These are phyloP conservation scores for Drepana falcataria DNA, from an alignment of 2,888 invertebrate genomes.

Conservation along the genomic window DNA sequence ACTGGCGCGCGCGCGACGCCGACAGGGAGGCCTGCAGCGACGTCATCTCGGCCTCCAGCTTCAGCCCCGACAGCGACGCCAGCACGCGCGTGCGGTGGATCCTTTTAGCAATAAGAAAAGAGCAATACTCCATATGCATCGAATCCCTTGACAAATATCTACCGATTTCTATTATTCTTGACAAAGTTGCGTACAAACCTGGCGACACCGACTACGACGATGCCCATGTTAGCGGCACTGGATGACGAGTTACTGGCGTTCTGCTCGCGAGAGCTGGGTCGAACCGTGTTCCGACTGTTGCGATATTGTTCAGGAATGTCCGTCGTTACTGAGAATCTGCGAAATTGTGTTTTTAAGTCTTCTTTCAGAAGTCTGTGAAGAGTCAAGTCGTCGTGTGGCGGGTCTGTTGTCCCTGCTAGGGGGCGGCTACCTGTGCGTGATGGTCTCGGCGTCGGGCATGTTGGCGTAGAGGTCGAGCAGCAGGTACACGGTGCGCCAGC, in stretches of 20 bases:
- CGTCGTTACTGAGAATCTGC: constrained; percentile 83
- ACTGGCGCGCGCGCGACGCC: constrained; percentile 92
- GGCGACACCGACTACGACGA: constrained; percentile 91
- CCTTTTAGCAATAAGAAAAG: constrained; percentile 76
- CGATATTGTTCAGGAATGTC: constrained; percentile 86
- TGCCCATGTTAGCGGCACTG: constrained; percentile 80
- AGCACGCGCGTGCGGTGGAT: constrained; percentile 91
- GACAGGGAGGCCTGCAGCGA: constrained; percentile 94
- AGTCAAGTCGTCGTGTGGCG: too few species aligned
- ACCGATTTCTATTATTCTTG: too few species aligned
- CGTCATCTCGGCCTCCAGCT: constrained; percentile 95
- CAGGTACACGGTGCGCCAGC: constrained; percentile 97
- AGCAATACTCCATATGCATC: too few species aligned
- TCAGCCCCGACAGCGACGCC: constrained; percentile 94
- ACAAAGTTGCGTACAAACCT: too few species aligned
- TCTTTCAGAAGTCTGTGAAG: too few species aligned
- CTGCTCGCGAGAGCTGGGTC: constrained; percentile 59
- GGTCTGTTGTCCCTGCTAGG: too few species aligned
- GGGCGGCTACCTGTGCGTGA: constrained; percentile 85
- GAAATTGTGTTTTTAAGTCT: too few species aligned
- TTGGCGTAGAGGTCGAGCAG: constrained; percentile 95
- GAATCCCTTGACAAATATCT: too few species aligned
- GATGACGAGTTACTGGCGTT: constrained; percentile 63
- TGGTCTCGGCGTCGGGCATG: constrained; percentile 96
- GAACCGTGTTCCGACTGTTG: constrained; percentile 39